Evolutionary conservation across 2,888 invertebrate genomes (phyloP), one percentile per base, ranked within the genome.

Genomic region (Drosophila stalkeri): DNA sequence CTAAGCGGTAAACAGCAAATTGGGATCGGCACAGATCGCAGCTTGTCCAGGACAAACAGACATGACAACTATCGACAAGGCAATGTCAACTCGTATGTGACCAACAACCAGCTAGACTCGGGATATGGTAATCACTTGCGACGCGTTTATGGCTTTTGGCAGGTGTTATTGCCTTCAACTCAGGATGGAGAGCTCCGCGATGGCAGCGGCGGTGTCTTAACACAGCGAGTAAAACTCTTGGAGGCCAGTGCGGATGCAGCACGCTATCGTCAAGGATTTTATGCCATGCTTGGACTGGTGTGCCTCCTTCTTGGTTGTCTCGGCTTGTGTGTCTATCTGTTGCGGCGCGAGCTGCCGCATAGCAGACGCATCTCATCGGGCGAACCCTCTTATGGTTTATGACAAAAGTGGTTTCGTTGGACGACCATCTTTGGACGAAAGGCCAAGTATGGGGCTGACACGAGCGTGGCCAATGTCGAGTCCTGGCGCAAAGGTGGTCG

Each of bases 221-320:
- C 86, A 0, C 91, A 92, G 35, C 81, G 89, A 7, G 74, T 91
- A 5, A 84, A 87, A 0, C 72, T 91, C 2, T 63, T 91, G 77
- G 92, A 92, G 63, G 92, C 92, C 7, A 86, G 86, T 33, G 92
- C 92, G 2, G 92, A 92, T 76, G 92, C 92, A 0, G 83, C 89
- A 7, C 92, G 93, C 23, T 93, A 92, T 69, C 92, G 92, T 5
- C 92, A 93, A 61, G 93, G 93, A 0, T 93, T 93, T 67, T 93
- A 92, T 70, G 91, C 92, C 5, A 91, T 93, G 92, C 73, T 93
- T 3, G 82, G 85, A 0, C 73, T 93, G 1, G 92, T 93, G 1
- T 90, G 92, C 52, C 60, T 92, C 9, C 83, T 93, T 0, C 72
- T 93, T 18, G 86, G 89, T 0, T 87, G 93, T 3, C 77, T 93